A percentile compares a stretch with the other conserved stretches of the same genome.
These are phyloP conservation scores for Burhinus oedicnemus DNA, from an alignment of 2,113 vertebrate genomes.

Conservation along the genomic window DNA sequence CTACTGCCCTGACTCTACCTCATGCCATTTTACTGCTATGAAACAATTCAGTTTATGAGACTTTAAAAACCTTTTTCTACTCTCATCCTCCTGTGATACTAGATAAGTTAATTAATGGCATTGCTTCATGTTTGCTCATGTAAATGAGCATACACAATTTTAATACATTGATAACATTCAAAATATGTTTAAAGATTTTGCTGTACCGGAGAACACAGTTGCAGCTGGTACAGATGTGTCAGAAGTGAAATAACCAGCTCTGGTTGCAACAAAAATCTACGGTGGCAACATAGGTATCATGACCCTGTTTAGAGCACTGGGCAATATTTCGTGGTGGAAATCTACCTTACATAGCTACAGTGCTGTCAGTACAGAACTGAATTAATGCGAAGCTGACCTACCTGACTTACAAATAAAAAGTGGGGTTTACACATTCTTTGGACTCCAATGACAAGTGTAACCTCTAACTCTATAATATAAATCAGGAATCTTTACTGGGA, in stretches of 20 bases:
- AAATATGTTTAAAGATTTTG: not conserved
- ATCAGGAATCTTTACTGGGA: not conserved
- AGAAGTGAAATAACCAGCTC: not conserved
- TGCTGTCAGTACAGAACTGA: not conserved
- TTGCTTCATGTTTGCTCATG: not conserved
- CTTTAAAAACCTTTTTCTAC: not conserved
- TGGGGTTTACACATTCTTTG: not conserved
- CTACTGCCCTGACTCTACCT: not conserved
- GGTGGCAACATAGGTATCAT: not conserved
- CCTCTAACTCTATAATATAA: not conserved
- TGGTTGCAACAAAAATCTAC: not conserved
- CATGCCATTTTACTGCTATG: not conserved
- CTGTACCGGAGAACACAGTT: not conserved
- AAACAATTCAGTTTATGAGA: not conserved
- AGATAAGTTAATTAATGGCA: not conserved
- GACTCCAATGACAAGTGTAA: not conserved
- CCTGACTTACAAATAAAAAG: not conserved
- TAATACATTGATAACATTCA: not conserved
- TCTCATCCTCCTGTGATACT: not conserved
- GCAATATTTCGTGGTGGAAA: not conserved
- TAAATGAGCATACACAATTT: not conserved
- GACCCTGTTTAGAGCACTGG: not conserved
- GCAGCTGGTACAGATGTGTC: not conserved
- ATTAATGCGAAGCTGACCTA: not conserved
- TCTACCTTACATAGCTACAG: not conserved